Evolutionary conservation across 2,113 vertebrate genomes (phyloP), one percentile per base, ranked within the genome.

Genomic region (Labeo rohita): DNA sequence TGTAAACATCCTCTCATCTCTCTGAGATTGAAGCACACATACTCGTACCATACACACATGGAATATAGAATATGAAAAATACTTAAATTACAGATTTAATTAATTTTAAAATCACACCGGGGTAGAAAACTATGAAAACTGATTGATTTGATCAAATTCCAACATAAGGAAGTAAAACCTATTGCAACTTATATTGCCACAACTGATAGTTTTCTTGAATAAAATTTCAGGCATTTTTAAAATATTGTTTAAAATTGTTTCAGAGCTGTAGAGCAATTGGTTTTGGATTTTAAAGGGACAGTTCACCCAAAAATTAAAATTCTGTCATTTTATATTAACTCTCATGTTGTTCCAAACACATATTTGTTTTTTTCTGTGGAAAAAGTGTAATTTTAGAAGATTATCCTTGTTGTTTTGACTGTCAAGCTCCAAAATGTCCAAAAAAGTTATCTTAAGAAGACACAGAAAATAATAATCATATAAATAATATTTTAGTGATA

Each of bases 1-100:
- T 43, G 52, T 72, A 85, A 85, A 85, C 86, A 80, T 78, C 36
- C 66, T 49, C 75, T 21, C 68, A 73, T 75, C 56, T 72, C 50
- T 50, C 56, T 56, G 21, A 52, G 23, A 74, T 52, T 45, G 49
- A 52, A 49, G 36, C 18, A 47, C 61, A 80, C 11, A 39, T 36
- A 66, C 2, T 66, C 11, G 12, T 66, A 28, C 23, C 36, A 85
- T 7, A 80, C 49, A 80, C 39, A 65, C 47, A 52, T 10, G 45
- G 39, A n/a, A 73, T 45, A 72, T 21, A 36, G 68, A 43, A 39
- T 43, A 21, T 61, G 2, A 23, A 50, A 66, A 61, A 45, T 16
- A 18, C 1, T 16, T 16, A n/a, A 52, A 12, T 56, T 49, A 39
- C 75, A 50, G 28, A 52, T 18, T 8, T 6, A 80, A 80, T 34